Conservation (phyloP, 2,888 invertebrate genomes). For the Dermolepida albohirtum region DNA sequence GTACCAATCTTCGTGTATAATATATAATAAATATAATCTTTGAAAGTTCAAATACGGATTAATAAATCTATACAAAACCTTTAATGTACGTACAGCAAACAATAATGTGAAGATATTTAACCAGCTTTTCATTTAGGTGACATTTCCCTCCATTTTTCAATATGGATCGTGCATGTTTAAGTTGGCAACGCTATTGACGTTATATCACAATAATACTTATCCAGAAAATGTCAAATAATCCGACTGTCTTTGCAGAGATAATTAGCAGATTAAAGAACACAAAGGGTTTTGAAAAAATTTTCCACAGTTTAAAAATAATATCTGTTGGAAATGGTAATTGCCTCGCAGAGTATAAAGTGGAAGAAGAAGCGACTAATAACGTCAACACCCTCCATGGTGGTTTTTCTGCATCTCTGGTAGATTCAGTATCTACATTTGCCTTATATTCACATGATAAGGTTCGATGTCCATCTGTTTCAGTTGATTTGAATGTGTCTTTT, state of each 20-base stretch:
- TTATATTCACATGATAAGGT: constrained; percentile 61
- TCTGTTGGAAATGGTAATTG: constrained; percentile 79
- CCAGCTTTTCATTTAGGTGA: too few relatives aligned
- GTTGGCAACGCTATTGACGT: too few relatives aligned
- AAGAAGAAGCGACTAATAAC: constrained; percentile 79
- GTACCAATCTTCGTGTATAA: too few relatives aligned
- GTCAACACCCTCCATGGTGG: constrained; percentile 87
- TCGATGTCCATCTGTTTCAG: constrained; percentile 72
- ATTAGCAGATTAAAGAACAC: constrained; percentile 26
- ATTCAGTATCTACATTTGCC: constrained; percentile 82
- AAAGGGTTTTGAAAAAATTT: constrained; percentile 31
- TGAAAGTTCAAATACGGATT: too few relatives aligned
- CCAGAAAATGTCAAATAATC: constrained; percentile 5
- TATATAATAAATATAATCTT: too few relatives aligned
- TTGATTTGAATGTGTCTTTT: constrained; percentile 85
- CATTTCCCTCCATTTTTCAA: too few relatives aligned
- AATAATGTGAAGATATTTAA: too few relatives aligned
- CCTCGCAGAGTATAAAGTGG: constrained; percentile 80
- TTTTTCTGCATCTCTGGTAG: constrained; percentile 83
- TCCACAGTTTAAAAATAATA: constrained; percentile 55
- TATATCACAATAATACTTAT: constrained; percentile 1
- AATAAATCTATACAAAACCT: too few relatives aligned
- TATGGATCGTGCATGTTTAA: too few relatives aligned
- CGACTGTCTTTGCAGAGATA: constrained; percentile 19
- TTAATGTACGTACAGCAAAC: too few relatives aligned